Base-by-base conservation (phyloP, 64 coral and sea anemone genomes). In the Dendronephthya gigantea region DNA sequence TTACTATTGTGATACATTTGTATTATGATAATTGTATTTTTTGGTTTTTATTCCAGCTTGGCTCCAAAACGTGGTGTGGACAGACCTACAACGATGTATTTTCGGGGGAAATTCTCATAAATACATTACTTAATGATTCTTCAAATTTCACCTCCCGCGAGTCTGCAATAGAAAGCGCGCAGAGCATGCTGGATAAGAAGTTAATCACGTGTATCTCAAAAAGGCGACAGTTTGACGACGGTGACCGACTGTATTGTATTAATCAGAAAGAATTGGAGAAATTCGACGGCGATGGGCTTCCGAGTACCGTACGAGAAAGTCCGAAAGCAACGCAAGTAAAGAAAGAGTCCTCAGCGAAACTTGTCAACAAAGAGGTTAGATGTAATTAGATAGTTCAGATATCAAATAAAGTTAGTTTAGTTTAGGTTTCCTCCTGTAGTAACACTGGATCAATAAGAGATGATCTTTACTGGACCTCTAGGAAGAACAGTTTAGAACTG, bases 11-110 rank as follows among this genome's bases (percentile, higher is more conserved):
- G 13, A 52, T 52, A 22, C 13, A 52, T 52, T 50, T 52, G 23
- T 52, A 1, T 52, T 12, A 52, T 52, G 23, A 1, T 12, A 52
- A 52, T 16, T 50, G 39, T 50, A 59, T 36, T 82, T 52, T 52
- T n/a, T n/a, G n/a, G 41, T 27, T 27, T 62, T 48, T 14, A n/a
- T 25, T 88, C 13, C 43, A 88, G 87, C 76, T 88, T 41, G 82
- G 58, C 35, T 22, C 50, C 0, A 88, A 88, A 81, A 88, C 76
- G 0, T 88, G 87, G 87, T 56, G 87, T 50, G 87, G 74, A 40
- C 50, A 83, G 12, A 88, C 74, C 2, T 82, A 88, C 48, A 25
- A 88, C 15, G 75, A 76, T 1, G 75, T 88, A 40, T 88, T 88
- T 28, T 49, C 82, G 82, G 87, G 87, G 31, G 82, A 81, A 66